Base-by-base conservation (phyloP, 2,113 vertebrate genomes). In the Xenopus laevis region DNA sequence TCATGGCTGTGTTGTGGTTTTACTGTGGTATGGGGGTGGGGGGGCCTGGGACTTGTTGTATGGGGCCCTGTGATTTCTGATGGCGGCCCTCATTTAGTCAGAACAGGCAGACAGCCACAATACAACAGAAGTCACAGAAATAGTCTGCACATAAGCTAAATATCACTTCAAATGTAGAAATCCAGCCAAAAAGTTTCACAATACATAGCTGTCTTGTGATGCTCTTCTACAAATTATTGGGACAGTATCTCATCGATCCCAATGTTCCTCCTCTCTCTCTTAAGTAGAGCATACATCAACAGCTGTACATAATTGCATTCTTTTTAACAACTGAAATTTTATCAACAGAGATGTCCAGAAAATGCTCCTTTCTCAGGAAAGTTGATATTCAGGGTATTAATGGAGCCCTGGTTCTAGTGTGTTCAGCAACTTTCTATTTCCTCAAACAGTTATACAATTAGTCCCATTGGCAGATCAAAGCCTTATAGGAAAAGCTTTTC, bases 381-480 rank as follows among this genome's bases (percentile, higher is more conserved):
- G 47, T 50, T 16, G 11, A 4, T 50, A 12, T 50, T 15, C 15
- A 50, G 23, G 47, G 47, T 13, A 4, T 50, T 50, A 50, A 50
- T 50, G 47, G 5, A 40, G 8, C 33, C 5, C 33, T 40, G 1
- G 33, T 40, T 40, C 33, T 40, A 40, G 6, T 40, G 33, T 40
- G 33, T 9, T 40, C 33, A 9, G 33, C 33, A 40, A 40, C 33
- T 40, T 40, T 55, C 33, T 47, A 16, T 17, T 33, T 72, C 60
- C 50, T 72, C 21, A 17, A 27, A 40, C 15, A 23, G 59, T 64
- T 64, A 72, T 40, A 8, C 44, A 71, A 60, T 71, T 71, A 71
- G 30, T 52, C 33, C 17, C 61, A 17, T n/a, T 15, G 60, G 10
- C 46, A 72, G 71, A 64, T 72, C 61, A 72, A 64, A 72, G 70